These are phyloP conservation scores for Diuraphis noxia DNA, from an alignment of 1,140 invertebrate species.

Conservation along the genomic window DNA sequence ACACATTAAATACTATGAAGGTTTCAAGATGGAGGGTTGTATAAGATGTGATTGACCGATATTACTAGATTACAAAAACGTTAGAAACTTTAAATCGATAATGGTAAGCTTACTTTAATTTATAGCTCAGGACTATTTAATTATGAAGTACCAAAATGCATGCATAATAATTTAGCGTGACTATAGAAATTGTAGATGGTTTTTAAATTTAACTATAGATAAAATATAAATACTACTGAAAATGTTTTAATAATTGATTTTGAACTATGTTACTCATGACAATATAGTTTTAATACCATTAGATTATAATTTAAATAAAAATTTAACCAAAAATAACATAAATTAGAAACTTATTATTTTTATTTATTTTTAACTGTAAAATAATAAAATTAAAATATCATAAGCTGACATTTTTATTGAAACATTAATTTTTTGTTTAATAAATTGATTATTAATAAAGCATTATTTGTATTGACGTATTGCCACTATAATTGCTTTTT, in stretches of 20 bases:
- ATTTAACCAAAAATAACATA: not conserved
- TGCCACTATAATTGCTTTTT: too few species aligned
- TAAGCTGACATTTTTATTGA: too few species aligned
- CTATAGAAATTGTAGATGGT: not conserved
- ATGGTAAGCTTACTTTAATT: not conserved
- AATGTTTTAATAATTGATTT: not conserved
- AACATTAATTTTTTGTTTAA: too few species aligned
- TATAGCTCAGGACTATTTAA: not conserved
- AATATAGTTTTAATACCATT: not conserved
- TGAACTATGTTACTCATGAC: not conserved
- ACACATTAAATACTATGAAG: constrained; percentile 10
- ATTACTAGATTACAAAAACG: not conserved
- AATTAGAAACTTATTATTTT: not conserved
- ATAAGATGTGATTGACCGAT: not conserved
- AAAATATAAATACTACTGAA: not conserved
- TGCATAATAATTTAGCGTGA: not conserved
- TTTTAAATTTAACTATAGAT: not conserved
- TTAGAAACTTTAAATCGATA: not conserved
- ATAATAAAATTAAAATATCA: too few species aligned
- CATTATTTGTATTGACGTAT: too few species aligned
- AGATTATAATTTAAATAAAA: not conserved
- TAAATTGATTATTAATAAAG: too few species aligned
- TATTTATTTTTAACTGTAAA: too few species aligned
- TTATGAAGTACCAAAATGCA: not conserved
- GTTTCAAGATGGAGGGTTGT: not conserved